Evolutionary conservation across 2,113 vertebrate species (phyloP).

Genomic region (Chiloscyllium plagiosum): DNA sequence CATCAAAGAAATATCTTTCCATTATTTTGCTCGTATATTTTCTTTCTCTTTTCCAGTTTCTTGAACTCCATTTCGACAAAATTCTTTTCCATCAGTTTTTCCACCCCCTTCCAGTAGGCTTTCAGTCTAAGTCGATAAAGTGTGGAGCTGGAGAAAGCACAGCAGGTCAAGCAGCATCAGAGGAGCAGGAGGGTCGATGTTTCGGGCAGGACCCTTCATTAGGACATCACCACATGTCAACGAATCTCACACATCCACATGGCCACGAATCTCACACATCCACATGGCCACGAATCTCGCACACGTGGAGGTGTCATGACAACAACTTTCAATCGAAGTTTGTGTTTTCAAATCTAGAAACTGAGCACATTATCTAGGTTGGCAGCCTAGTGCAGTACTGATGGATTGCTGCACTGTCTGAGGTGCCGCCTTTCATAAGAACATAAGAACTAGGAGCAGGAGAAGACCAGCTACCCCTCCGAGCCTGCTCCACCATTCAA

Average conservation of each 20-base stretch:
- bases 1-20: not conserved
- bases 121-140: not conserved
- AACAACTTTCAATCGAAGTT: not conserved
- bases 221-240: no score
- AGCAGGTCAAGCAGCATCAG: no score
- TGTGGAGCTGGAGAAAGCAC: no score
- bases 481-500: no score
- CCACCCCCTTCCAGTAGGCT: not conserved
- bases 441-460: no score
- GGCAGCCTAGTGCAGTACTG: not conserved
- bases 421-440: not conserved
- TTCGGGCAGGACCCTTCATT: no score
- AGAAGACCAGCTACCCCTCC: no score
- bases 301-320: no score
- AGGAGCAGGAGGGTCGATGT: no score
- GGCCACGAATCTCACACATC: no score
- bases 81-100: not conserved
- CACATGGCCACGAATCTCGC: no score
- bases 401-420: not conserved
- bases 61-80: not conserved
- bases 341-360: not conserved
- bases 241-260: no score
- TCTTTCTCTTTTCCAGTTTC: not conserved
- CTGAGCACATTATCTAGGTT: not conserved
- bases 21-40: not conserved